These are phyloP conservation scores for Sebastes flavidus DNA, from an alignment of 2,797 vertebrate species.

Conservation along the genomic window DNA sequence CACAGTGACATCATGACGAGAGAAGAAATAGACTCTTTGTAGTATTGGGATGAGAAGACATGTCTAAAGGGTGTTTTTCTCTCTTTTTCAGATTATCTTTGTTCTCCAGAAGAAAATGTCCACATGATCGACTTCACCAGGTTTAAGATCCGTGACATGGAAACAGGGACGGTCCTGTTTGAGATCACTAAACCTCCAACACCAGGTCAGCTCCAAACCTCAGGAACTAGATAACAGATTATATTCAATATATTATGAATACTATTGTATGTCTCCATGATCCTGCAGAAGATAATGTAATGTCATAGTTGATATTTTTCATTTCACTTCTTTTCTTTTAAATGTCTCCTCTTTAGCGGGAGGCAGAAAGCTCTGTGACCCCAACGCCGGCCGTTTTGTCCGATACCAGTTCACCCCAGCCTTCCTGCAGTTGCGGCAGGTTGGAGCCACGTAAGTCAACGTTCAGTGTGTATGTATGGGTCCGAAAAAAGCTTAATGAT, in stretches of 20 bases:
- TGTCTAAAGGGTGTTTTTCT: background rate
- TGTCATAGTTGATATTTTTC: background rate
- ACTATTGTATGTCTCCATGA: background rate
- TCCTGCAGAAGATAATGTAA: background rate
- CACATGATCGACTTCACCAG: constrained; percentile 98
- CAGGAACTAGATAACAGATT: background rate
- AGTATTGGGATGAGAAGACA: background rate
- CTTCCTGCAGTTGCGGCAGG: constrained; percentile 93
- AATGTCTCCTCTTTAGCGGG: constrained; percentile 65
- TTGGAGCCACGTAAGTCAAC: constrained; percentile 96
- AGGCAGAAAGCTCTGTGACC: constrained; percentile 90
- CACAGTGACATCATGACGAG: background rate
- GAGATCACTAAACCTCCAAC: constrained; percentile 84
- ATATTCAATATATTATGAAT: background rate
- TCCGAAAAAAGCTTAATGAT: background rate
- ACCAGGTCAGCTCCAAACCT: constrained; percentile 61
- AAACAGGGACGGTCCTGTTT: constrained; percentile 94
- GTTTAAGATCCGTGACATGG: constrained; percentile 99
- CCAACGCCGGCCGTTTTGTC: constrained; percentile 94
- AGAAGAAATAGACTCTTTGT: background rate
- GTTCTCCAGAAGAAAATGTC: constrained; percentile 94
- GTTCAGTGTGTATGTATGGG: background rate
- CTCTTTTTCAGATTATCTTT: constrained; percentile 90
- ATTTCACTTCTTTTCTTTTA: background rate
- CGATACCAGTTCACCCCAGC: constrained; percentile 98